Percentiles rank a stretch among this genome's conserved stretches.
phyloP scores from a whole-genome alignment of 2,797 vertebrate genomes.

The Valencia hispanica region DNA sequence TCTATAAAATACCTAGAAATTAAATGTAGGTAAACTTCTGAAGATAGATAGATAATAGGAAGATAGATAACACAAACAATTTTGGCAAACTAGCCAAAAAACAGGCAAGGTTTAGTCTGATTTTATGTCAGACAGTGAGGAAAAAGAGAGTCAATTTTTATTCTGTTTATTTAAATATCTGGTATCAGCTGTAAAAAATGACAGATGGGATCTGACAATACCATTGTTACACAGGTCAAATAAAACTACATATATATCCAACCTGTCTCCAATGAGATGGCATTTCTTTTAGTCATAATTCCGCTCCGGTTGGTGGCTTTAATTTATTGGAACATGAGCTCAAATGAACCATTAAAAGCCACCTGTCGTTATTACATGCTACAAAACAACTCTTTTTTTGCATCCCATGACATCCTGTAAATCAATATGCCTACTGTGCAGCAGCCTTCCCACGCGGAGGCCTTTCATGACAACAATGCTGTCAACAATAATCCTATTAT shows the following conservation, averaged over 20 bases:
- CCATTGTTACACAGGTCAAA: background rate
- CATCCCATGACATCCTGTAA: background rate
- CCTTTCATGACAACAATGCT: conserved; percentile 55
- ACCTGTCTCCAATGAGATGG: background rate
- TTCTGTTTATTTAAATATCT: background rate
- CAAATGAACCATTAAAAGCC: conserved; percentile 17
- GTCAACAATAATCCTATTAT: conserved; percentile 74
- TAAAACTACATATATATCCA: conserved; percentile 10
- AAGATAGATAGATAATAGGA: no score
- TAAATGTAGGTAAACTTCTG: no score
- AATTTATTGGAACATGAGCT: conserved; percentile 6
- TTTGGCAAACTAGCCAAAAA: background rate
- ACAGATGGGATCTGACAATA: background rate
- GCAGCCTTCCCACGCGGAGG: conserved; percentile 29
- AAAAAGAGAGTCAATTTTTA: background rate
- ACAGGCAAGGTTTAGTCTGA: background rate
- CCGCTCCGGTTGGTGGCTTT: conserved; percentile 3
- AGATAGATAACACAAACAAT: no score
- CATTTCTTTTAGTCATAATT: conserved; percentile 6
- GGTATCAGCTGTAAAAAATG: background rate
- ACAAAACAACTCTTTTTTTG: conserved; percentile 8
- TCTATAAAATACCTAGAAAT: no score
- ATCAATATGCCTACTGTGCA: conserved; percentile 18
- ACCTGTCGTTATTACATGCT: background rate
- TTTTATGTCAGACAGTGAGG: background rate